phyloP scores from a whole-genome alignment of 2,797 vertebrate genomes.

The Hoplostethus atlanticus region DNA sequence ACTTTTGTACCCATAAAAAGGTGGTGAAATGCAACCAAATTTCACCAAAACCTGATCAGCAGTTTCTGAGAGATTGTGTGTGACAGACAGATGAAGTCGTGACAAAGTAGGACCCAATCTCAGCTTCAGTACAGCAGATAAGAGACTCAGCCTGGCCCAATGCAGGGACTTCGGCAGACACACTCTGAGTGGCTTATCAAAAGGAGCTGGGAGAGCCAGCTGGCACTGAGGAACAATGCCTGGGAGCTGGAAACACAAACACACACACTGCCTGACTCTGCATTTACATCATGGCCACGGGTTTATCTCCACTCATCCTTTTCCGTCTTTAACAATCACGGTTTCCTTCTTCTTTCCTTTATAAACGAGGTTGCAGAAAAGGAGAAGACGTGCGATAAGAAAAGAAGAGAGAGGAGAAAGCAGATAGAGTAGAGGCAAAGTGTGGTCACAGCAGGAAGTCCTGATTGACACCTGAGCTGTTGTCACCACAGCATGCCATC shows the following conservation, averaged over 20 bases:
- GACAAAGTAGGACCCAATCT: conserved; percentile 41
- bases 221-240: conserved; percentile 8
- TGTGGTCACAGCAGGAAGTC: conserved; percentile 14
- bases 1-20: neutral
- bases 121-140: conserved; percentile 40
- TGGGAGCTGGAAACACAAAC: neutral
- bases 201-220: conserved; percentile 9
- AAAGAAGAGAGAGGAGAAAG: neutral
- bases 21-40: neutral
- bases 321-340: neutral
- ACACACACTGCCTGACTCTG: neutral
- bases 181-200: conserved; percentile 37
- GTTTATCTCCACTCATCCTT: neutral
- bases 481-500: conserved; percentile 25
- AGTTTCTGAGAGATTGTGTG: conserved; percentile 2
- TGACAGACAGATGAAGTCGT: neutral
- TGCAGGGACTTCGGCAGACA: conserved; percentile 12
- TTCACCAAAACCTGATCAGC: neutral
- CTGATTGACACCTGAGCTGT: conserved; percentile 31
- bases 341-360: neutral
- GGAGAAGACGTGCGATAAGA: neutral
- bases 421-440: neutral
- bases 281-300: neutral
- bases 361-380: neutral
- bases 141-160: conserved; percentile 7